Evolutionary conservation across 92 coral and sea anemone genomes (phyloP).

Genomic region (Zoanthus sansibaricus): DNA sequence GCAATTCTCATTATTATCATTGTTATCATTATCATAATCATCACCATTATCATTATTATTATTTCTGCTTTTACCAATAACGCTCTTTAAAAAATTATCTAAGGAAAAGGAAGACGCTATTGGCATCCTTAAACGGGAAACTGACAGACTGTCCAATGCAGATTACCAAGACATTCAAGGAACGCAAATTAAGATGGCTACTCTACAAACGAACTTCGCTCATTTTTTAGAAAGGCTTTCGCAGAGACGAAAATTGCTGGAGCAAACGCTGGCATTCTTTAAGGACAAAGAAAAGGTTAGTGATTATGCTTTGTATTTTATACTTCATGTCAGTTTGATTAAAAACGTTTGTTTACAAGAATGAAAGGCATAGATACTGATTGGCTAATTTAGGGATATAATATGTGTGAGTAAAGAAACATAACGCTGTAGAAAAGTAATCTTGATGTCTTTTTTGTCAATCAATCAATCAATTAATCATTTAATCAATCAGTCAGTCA

Average conservation of each 20-base stretch:
- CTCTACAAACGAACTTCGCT: conserved; percentile 81
- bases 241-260: conserved; percentile 82
- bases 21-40: not conserved
- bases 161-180: conserved; percentile 79
- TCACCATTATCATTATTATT: not conserved
- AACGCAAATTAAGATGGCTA: conserved; percentile 70
- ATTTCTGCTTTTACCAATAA: not conserved
- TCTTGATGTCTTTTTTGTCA: not conserved
- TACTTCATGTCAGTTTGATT: not conserved
- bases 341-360: not conserved
- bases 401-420: not conserved
- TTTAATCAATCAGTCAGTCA: too few relatives aligned
- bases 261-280: conserved; percentile 84
- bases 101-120: conserved; percentile 89
- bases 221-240: conserved; percentile 74
- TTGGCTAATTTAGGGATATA: not conserved
- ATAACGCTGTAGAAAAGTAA: not conserved
- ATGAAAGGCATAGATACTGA: not conserved
- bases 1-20: not conserved
- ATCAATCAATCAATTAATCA: too few relatives aligned
- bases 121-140: conserved; percentile 86
- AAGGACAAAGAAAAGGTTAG: conserved; percentile 80
- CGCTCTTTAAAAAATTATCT: not conserved
- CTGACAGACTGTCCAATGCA: conserved; percentile 90
- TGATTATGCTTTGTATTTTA: not conserved